phyloP scores from a whole-genome alignment of 1,140 invertebrate genomes.

The Pseudomyrmex gracilis region DNA sequence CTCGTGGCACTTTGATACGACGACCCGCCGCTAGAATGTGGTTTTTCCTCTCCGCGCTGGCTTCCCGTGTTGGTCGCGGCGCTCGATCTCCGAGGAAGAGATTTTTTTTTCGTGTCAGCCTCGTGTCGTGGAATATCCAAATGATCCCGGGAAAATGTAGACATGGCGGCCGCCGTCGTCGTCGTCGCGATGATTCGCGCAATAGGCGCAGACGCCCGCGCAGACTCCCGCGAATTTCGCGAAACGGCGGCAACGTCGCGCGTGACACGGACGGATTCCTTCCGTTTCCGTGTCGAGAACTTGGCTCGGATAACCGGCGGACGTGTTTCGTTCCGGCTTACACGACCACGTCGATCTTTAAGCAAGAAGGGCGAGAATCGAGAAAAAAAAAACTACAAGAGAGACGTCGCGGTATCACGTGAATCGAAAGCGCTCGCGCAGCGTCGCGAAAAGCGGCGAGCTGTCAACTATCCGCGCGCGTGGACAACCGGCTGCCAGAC shows the following conservation, averaged over 20 bases:
- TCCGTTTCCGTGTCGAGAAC: neutral
- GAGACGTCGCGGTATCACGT: neutral
- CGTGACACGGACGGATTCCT: neutral
- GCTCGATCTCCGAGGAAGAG: no score
- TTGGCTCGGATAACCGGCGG: neutral
- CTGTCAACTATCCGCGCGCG: constrained; percentile 73
- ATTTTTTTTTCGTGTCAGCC: constrained; percentile 2
- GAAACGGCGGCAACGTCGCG: constrained; percentile 9
- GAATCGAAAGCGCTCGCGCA: neutral
- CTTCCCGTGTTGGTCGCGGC: no score
- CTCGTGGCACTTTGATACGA: neutral
- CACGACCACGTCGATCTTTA: neutral
- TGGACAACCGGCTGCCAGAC: constrained; percentile 81
- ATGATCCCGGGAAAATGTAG: constrained; percentile 25
- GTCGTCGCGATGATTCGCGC: neutral
- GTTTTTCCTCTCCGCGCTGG: no score
- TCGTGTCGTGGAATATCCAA: constrained; percentile 46
- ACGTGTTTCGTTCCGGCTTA: neutral
- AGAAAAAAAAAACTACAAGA: neutral
- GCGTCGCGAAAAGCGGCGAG: constrained; percentile 53
- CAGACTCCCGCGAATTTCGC: constrained; percentile 24
- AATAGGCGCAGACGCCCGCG: constrained; percentile 27
- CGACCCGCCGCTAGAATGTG: constrained; percentile 6
- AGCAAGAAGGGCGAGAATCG: neutral
- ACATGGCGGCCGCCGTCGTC: constrained; percentile 2